Evolutionary conservation across 2,888 invertebrate species (phyloP).

Genomic region (Sericinus montela): DNA sequence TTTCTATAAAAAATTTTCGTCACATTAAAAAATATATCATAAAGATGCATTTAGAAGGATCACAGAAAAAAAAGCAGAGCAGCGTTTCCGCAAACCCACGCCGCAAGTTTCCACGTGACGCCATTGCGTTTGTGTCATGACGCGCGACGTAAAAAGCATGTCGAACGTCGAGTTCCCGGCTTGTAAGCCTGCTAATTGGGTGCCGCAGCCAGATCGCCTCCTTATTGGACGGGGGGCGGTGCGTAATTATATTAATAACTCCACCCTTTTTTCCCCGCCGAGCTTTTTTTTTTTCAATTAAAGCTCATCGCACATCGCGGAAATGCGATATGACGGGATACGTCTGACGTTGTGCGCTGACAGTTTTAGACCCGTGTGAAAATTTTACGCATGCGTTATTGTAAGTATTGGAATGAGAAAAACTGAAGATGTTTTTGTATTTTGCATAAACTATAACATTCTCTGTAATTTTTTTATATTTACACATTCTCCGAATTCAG

Average conservation of each 20-base stretch:
- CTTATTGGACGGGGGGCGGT: slow-evolving; percentile 63
- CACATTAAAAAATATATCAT: no score
- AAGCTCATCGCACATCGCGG: slow-evolving; percentile 31
- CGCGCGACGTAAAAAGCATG: slow-evolving; percentile 50
- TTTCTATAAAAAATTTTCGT: no score
- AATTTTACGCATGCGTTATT: background rate
- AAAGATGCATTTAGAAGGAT: no score
- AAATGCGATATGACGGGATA: slow-evolving; percentile 7
- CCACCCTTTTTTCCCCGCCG: slow-evolving; percentile 60
- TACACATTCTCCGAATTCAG: no score
- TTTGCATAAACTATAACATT: no score
- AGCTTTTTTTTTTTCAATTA: slow-evolving; percentile 53
- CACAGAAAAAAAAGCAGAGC: background rate
- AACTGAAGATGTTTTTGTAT: background rate
- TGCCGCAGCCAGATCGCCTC: slow-evolving; percentile 43
- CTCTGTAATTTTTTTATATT: no score
- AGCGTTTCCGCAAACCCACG: slow-evolving; percentile 20
- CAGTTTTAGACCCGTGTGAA: slow-evolving; percentile 18
- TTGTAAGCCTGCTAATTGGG: slow-evolving; percentile 64
- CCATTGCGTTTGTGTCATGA: slow-evolving; percentile 45
- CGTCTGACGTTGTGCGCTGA: background rate
- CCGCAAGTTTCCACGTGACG: slow-evolving; percentile 29
- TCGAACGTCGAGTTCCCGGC: slow-evolving; percentile 42
- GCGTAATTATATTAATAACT: slow-evolving; percentile 73
- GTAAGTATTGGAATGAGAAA: background rate